Evolutionary conservation across 2,888 invertebrate species (phyloP).

Genomic region (Biston betularia): DNA sequence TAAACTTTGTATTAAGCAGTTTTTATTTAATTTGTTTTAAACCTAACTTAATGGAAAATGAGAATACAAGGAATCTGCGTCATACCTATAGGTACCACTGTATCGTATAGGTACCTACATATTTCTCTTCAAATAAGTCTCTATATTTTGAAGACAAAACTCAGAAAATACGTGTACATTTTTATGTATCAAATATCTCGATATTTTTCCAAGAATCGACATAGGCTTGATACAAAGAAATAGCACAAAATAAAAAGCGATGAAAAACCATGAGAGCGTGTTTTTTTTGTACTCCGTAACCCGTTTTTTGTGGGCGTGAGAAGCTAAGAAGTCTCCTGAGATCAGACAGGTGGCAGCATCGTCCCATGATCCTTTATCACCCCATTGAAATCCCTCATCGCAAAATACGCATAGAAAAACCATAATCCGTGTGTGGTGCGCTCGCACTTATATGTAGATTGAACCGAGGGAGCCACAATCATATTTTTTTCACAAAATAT

Average conservation of each 20-base stretch:
- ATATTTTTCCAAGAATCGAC: conserved; percentile 1
- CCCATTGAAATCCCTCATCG: conserved; percentile 50
- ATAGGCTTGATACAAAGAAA: conserved; percentile 45
- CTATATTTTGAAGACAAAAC: not conserved
- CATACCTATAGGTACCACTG: too few species aligned
- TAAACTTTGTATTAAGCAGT: too few species aligned
- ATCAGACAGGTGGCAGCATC: conserved; percentile 67
- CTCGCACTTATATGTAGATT: not conserved
- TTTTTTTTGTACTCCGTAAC: conserved; percentile 62
- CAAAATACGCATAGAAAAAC: conserved; percentile 33
- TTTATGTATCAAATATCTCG: not conserved
- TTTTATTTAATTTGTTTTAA: too few species aligned
- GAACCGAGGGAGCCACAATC: not conserved
- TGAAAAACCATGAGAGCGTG: conserved; percentile 52
- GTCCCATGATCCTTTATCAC: conserved; percentile 19
- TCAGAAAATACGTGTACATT: not conserved
- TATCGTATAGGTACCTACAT: too few species aligned
- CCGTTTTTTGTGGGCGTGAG: conserved; percentile 80
- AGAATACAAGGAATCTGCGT: too few species aligned
- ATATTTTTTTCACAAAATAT: not conserved
- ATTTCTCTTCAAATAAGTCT: not conserved
- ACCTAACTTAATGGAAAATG: too few species aligned
- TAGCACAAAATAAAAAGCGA: conserved; percentile 38
- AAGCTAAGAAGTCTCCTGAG: conserved; percentile 59
- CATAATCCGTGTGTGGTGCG: too few species aligned